Conservation (phyloP, 2,888 invertebrate species). For the Eulithis testata region DNA sequence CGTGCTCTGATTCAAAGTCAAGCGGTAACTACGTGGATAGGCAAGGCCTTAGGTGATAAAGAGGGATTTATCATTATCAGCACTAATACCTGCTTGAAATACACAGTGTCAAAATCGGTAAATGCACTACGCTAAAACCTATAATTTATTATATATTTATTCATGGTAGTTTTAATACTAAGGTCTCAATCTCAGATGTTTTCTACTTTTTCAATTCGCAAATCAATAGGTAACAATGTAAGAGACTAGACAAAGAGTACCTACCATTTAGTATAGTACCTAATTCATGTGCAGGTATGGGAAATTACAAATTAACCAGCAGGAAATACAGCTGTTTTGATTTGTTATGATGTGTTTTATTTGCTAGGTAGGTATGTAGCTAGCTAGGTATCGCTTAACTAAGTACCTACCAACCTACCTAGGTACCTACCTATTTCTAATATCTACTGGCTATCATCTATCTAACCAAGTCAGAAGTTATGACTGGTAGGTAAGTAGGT, state of each 20-base stretch:
- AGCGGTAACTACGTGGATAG: neutral
- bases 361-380: too few relatives aligned
- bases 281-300: conserved; percentile 65
- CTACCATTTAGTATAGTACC: conserved; percentile 57
- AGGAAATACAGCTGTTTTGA: conserved; percentile 82
- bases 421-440: too few relatives aligned
- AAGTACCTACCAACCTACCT: too few relatives aligned
- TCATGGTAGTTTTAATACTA: conserved; percentile 48
- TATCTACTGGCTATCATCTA: too few relatives aligned
- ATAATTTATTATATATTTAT: conserved; percentile 44
- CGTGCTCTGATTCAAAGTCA: neutral
- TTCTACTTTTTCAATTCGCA: conserved; percentile 45
- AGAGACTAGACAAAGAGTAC: conserved; percentile 45
- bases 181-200: conserved; percentile 53
- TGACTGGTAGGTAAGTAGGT: too few relatives aligned
- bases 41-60: conserved; percentile 11
- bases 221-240: conserved; percentile 22
- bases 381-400: too few relatives aligned
- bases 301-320: conserved; percentile 76
- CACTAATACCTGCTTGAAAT: conserved; percentile 16
- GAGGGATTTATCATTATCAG: neutral
- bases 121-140: conserved; percentile 1
- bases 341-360: conserved; percentile 72
- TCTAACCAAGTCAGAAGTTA: too few relatives aligned
- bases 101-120: neutral